Base-by-base conservation (phyloP, 1,140 invertebrate species). In the Calosoma granatense region DNA sequence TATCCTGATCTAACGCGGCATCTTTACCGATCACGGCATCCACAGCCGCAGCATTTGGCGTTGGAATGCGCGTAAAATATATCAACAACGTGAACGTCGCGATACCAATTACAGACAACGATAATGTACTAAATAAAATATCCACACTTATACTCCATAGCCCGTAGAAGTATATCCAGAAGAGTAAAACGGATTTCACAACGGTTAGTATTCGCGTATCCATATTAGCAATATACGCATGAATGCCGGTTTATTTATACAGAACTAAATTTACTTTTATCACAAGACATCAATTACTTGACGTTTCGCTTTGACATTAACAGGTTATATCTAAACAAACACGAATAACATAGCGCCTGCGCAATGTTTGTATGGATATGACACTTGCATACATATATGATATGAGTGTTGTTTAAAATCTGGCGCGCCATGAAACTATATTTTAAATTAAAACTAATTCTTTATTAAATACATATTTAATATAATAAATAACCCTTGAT, bases 21-120 rank as follows among this genome's bases (percentile, higher is more conserved):
- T 77, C 69, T 55, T 69, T 59, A 6, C 77, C 77, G 54, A 79
- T 61, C 51, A 78, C 68, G 61, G 73, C 63, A 55, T 74, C 68
- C 2, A 76, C 68, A 23, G 58, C 57, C 22, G 55, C 61, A 41
- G 53, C 22, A 55, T 65, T 55, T 19, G 76, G 72, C 14, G 67
- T 61, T 56, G 72, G 71, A 39, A 75, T 60, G 64, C 65, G 60
- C 12, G 65, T 52, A 30, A 60, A 53, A 60, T 66, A 60, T 19
- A 64, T 30, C 6, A 57, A 19, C 51, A 61, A 53, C 6, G 62
- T 58, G 36, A 71, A 52, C 9, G 60, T 12, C 19, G 59, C 14
- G 9, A 61, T 61, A 20, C 65, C 54, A 20, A 71, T 54, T 17
- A 68, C 20, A 6, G 64, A 63, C 22, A 67, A 56, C 9, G 71